Evolutionary conservation across 2,888 invertebrate genomes (phyloP).

Genomic region (Cephus nigrinus): DNA sequence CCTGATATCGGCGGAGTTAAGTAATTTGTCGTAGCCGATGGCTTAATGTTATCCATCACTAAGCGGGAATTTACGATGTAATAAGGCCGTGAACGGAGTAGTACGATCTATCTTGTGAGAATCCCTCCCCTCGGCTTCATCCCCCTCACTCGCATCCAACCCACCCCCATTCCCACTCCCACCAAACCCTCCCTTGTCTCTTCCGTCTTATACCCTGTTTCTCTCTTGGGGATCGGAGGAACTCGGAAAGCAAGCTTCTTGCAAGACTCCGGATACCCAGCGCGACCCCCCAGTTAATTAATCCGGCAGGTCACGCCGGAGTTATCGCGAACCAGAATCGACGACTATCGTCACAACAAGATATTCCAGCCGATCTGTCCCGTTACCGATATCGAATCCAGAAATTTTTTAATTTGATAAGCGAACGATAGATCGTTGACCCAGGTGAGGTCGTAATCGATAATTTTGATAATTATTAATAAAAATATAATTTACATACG

Average conservation of each 20-base stretch:
- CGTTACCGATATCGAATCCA: too few species aligned
- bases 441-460: not conserved
- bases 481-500: not conserved
- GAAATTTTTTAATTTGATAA: too few species aligned
- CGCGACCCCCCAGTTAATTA: constrained; percentile 24
- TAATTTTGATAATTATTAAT: not conserved
- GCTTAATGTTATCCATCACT: constrained; percentile 61
- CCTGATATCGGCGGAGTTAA: constrained; percentile 39
- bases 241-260: constrained; percentile 16
- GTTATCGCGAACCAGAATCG: constrained; percentile 26
- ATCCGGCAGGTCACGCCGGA: constrained; percentile 26
- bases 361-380: not conserved
- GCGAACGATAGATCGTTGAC: not conserved
- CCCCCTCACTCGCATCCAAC: constrained; percentile 21
- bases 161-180: constrained; percentile 16
- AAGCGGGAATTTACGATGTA: constrained; percentile 57
- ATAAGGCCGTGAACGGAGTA: constrained; percentile 53
- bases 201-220: not conserved
- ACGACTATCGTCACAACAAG: constrained; percentile 18
- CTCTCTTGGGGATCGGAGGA: constrained; percentile 12
- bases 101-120: constrained; percentile 50
- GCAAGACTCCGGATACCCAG: constrained; percentile 19
- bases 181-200: constrained; percentile 6
- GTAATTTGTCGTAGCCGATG: constrained; percentile 60
- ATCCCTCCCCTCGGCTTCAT: constrained; percentile 13